Base-by-base conservation (phyloP, 2,888 invertebrate genomes). In the Ectobius pallidus region DNA sequence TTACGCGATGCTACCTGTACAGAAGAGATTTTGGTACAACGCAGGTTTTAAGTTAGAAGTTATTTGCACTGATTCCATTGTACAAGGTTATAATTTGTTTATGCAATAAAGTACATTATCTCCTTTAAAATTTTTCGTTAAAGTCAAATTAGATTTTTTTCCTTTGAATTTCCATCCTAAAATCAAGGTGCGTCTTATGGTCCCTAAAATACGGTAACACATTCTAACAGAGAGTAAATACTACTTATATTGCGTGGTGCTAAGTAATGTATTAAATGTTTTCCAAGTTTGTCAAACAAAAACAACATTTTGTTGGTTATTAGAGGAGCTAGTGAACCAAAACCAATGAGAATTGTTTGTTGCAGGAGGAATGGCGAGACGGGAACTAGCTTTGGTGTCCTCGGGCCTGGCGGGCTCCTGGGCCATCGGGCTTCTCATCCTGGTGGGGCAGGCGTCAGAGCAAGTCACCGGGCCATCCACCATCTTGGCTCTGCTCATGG, bases 361-460 rank as follows among this genome's bases (percentile, higher is more conserved):
- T 3, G 6, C 14, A 18, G 18, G 9, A 9, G 1, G 18, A 1
- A 2, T 3, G 6, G 20, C 7, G 49, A 25, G 55, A 55, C 16
- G 55, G 7, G 55, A 14, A 2, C 3, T 20, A 3, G 20, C 3
- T 14, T 6, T 55, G 20, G 49, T 74, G 69, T 58, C 71, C n/a
- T 34, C 70, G 18, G 72, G 72, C 32, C 70, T 74, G 18, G 65
- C 74, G n/a, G 72, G 69, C 25, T 72, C 71, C 0, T 88, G 88
- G 87, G 87, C 88, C 2, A 83, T 89, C 16, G 89, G 88, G 1
- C 85, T 87, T 4, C 81, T 88, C 14, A 83, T 89, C 72, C 81
- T 89, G 73, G 86, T 87, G 1, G 89, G 87, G 1, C 83, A 88
- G 42, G 87, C 87, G 1, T 86, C 88, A 1, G 88, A 88, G 70